These are phyloP conservation scores for Aspidoscelis tigris DNA, from an alignment of 2,113 vertebrate species.

Conservation along the genomic window DNA sequence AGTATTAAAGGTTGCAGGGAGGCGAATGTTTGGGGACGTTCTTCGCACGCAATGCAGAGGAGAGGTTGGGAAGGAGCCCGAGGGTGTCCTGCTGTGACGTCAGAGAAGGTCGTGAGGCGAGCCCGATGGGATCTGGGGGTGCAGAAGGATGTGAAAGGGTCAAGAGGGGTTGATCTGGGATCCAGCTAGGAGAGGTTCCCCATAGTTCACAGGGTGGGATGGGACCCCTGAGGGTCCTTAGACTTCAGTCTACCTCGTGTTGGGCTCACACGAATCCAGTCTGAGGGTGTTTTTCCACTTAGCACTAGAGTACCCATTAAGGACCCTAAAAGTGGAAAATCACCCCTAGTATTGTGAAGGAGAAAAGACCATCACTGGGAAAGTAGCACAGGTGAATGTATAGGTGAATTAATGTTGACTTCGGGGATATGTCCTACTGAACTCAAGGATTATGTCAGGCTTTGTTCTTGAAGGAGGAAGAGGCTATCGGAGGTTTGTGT, in stretches of 20 bases:
- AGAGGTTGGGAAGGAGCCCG: not conserved
- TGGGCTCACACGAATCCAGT: not conserved
- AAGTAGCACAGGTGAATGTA: not conserved
- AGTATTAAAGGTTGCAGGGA: not conserved
- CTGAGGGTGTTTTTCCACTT: not conserved
- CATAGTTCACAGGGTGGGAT: not conserved
- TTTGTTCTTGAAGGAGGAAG: not conserved
- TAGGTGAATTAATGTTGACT: too few species aligned
- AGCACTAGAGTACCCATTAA: too few species aligned
- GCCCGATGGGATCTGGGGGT: not conserved
- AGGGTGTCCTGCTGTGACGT: not conserved
- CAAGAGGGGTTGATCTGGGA: not conserved
- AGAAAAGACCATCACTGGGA: not conserved
- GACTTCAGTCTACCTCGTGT: not conserved
- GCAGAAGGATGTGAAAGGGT: not conserved
- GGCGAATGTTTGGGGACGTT: not conserved
- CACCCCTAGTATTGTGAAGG: not conserved
- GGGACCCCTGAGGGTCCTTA: not conserved
- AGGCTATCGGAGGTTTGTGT: not conserved
- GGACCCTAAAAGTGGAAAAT: too few species aligned
- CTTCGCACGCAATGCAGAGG: constrained; percentile 24
- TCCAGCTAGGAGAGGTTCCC: not conserved
- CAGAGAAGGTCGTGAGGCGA: not conserved
- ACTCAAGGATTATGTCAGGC: not conserved
- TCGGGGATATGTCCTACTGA: not conserved